phyloP scores from a whole-genome alignment of 37 sponge, comb jelly and placozoan species.

The Beroe forskalii region DNA sequence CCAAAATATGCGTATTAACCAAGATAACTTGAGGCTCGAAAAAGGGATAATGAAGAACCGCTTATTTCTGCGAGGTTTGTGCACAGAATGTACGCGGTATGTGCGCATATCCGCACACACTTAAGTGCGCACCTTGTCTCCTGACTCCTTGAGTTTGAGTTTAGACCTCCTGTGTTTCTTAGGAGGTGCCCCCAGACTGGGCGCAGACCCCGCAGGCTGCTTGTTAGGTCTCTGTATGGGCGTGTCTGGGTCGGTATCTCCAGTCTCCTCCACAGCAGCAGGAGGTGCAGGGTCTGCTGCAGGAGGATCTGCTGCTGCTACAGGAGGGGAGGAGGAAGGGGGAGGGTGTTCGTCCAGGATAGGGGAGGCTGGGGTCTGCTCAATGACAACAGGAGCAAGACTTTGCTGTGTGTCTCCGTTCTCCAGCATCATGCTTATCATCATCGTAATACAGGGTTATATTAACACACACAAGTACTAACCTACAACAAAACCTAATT shows the following conservation, averaged over 20 bases:
- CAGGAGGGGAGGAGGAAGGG: not conserved
- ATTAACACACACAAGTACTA: too few relatives aligned
- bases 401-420: not conserved
- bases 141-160: not conserved
- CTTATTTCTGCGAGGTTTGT: too few relatives aligned
- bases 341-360: not conserved
- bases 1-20: too few relatives aligned
- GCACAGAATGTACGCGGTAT: too few relatives aligned
- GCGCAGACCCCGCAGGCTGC: not conserved
- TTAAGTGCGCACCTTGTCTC: constrained; percentile 37
- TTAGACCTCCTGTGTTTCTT: constrained; percentile 40
- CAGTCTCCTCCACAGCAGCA: not conserved
- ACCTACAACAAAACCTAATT: too few relatives aligned
- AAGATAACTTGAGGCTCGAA: too few relatives aligned
- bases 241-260: not conserved
- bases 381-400: not conserved
- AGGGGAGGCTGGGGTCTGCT: not conserved
- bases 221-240: not conserved
- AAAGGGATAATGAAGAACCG: too few relatives aligned
- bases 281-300: not conserved
- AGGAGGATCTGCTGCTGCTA: not conserved
- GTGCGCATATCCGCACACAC: too few relatives aligned
- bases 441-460: too few relatives aligned
- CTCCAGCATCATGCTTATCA: not conserved
- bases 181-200: not conserved